phyloP scores from a whole-genome alignment of 2,797 vertebrate species.

The Fringilla coelebs region DNA sequence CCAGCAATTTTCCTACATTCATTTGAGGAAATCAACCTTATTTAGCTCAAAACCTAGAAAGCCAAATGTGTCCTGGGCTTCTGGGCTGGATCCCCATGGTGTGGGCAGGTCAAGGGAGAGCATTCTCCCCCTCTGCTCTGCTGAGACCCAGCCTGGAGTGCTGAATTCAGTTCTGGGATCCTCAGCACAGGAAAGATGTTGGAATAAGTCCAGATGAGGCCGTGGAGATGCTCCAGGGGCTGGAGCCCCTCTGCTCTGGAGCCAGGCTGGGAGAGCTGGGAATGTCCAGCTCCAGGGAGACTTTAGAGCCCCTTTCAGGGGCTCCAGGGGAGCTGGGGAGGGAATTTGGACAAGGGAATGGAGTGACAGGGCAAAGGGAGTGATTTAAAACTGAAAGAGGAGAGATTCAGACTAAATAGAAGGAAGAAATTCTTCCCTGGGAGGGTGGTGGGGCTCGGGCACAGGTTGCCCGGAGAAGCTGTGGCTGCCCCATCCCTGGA shows the following conservation, averaged over 20 bases:
- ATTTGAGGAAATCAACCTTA: neutral
- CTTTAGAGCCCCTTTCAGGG: accelerated
- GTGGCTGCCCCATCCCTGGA: neutral
- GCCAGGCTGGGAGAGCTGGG: neutral
- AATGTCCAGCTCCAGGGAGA: accelerated
- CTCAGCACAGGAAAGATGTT: neutral
- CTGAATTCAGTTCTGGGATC: neutral
- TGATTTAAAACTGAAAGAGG: neutral
- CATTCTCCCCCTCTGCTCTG: accelerated
- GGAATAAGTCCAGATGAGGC: accelerated
- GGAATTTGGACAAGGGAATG: accelerated
- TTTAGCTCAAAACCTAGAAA: neutral
- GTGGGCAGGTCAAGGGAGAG: accelerated
- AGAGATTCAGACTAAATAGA: neutral
- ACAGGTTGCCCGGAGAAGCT: neutral
- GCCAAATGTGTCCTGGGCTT: neutral
- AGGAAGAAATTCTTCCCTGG: neutral
- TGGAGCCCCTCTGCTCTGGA: neutral
- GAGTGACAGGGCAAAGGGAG: neutral
- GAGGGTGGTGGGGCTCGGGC: neutral
- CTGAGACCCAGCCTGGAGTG: neutral
- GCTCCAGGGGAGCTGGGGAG: neutral
- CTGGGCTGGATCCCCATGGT: neutral
- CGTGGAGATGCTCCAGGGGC: accelerated
- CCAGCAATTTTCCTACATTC: neutral